Conservation (phyloP, 2,888 invertebrate genomes). For the Kryphioiulus occultus region DNA sequence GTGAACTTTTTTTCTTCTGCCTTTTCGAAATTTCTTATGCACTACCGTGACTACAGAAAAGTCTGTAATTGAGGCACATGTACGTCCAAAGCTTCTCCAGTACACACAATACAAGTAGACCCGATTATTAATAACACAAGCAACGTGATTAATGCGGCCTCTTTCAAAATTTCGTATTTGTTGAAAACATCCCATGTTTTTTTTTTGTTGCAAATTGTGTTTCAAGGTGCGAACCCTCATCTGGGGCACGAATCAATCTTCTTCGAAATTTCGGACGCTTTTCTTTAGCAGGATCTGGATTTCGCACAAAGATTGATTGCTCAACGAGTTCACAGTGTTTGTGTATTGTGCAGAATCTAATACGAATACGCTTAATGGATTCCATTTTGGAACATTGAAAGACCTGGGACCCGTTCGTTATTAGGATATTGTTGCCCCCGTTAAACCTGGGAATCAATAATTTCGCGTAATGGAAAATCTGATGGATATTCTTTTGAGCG, state of each 20-base stretch:
- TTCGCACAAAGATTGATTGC: neutral
- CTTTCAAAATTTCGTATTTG: slow-evolving; percentile 12
- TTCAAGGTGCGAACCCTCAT: neutral
- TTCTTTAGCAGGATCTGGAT: neutral
- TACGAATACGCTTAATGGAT: neutral
- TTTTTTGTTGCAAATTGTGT: neutral
- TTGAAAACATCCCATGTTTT: neutral
- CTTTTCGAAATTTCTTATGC: too few relatives aligned
- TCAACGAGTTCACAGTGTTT: neutral
- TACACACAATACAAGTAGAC: too few relatives aligned
- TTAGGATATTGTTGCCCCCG: slow-evolving; percentile 15
- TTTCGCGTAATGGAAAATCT: slow-evolving; percentile 14
- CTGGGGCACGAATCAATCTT: slow-evolving; percentile 11
- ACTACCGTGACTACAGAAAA: too few relatives aligned
- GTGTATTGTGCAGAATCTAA: slow-evolving; percentile 13
- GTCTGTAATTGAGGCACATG: too few relatives aligned
- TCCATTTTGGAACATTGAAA: neutral
- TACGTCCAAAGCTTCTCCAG: too few relatives aligned
- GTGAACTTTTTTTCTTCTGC: too few relatives aligned
- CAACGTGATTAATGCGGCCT: neutral
- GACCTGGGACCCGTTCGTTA: slow-evolving; percentile 13
- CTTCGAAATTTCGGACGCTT: neutral
- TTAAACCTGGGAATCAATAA: neutral
- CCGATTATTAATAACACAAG: neutral
- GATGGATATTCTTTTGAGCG: neutral